Evolutionary conservation across 2,888 invertebrate species (phyloP).

Genomic region (Camponotus fellah): DNA sequence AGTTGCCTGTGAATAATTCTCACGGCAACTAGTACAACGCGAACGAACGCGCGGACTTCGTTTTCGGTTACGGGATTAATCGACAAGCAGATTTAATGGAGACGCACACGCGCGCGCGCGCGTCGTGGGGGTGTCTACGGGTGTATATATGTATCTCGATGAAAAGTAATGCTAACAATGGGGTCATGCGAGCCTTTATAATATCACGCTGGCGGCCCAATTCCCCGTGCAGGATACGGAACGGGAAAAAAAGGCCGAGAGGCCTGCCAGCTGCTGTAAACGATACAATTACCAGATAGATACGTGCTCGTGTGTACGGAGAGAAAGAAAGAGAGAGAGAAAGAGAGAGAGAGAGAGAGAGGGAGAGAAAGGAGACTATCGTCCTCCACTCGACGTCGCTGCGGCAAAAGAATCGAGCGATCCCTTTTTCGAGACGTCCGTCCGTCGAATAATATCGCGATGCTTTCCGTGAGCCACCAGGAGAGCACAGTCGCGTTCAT

Average conservation of each 20-base stretch:
- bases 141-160: conserved; percentile 78
- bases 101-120: conserved; percentile 25
- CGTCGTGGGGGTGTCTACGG: conserved; percentile 51
- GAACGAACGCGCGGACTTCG: conserved; percentile 40
- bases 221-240: conserved; percentile 66
- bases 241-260: conserved; percentile 69
- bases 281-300: conserved; percentile 81
- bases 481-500: conserved; percentile 50
- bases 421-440: conserved; percentile 46
- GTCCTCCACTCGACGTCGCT: conserved; percentile 40
- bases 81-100: conserved; percentile 55
- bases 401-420: conserved; percentile 47
- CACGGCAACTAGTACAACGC: conserved; percentile 35
- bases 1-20: conserved; percentile 49
- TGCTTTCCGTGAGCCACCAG: conserved; percentile 28
- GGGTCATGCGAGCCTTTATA: conserved; percentile 82
- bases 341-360: neutral
- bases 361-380: conserved; percentile 15
- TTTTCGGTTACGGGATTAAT: conserved; percentile 56
- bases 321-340: neutral
- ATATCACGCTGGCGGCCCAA: conserved; percentile 77
- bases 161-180: conserved; percentile 82
- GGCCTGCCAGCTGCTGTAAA: conserved; percentile 81
- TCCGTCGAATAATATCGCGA: conserved; percentile 51
- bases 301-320: conserved; percentile 42